Evolutionary conservation across 64 coral and sea anemone genomes (phyloP), one percentile per base, ranked within the genome.

Genomic region (Dendrophyllia cribrosa): DNA sequence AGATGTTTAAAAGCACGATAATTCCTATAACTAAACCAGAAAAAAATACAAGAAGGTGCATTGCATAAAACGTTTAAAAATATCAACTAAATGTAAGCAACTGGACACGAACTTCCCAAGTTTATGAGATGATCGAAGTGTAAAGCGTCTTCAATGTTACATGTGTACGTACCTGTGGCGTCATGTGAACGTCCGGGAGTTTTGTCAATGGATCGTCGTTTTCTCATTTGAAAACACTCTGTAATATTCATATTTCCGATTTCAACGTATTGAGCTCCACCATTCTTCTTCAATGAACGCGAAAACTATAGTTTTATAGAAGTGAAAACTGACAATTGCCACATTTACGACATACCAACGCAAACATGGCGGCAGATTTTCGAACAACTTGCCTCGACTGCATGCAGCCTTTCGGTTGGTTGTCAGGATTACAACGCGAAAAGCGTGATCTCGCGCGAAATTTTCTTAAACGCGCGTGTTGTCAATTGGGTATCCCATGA

Each of bases 211-310:
- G 95, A 97, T 70, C 95, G 91, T 79, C 92, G 74, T 68, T 97
- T 97, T 74, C 93, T 91, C 95, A 97, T 97, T 59, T 88, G 95
- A 80, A 94, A 94, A 74, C 87, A 87, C 45, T 97, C 95, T 11
- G 91, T 97, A 43, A 97, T 94, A 79, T 70, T 97, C 95, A 97
- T 94, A n/a, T 43, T 15, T 20, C 46, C 43, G 43, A 22, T 50
- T 20, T 67, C 3, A 50, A 51, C 9, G 8, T 22, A n/a, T 21
- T 22, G 5, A 84, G 12, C 60, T 13, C 34, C 9, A 84, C 44
- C 80, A 84, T 84, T 68, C 10, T 23, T 20, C 44, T 12, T 5
- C 45, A 67, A n/a, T n/a, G 10, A 67, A 84, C 19, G 43, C 17
- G 45, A 44, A 44, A 63, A 10, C 19, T 7, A 10, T 0, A 7